Conservation (phyloP, 2,888 invertebrate species). For the Phyllotreta striolata region DNA sequence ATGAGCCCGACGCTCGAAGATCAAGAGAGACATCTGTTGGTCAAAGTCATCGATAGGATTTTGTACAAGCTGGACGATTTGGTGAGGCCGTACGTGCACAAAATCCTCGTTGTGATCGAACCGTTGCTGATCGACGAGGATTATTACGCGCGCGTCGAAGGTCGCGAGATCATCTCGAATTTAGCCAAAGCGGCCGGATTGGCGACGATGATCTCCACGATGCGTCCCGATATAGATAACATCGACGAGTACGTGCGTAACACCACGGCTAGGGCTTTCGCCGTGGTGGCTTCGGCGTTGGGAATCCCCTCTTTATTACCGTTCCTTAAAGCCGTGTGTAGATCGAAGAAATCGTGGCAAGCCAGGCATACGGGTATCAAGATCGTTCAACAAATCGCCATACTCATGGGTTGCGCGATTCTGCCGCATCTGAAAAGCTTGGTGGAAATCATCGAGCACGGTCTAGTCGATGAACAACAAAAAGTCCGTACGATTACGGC, state of each 20-base stretch:
- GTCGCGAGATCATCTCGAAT: slow-evolving; percentile 97
- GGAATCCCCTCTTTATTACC: slow-evolving; percentile 97
- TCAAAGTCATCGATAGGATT: slow-evolving; percentile 98
- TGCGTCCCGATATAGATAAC: slow-evolving; percentile 99
- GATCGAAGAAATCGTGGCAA: slow-evolving; percentile 99
- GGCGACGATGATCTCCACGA: slow-evolving; percentile 99
- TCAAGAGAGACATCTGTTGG: slow-evolving; percentile 97
- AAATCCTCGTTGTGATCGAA: slow-evolving; percentile 99
- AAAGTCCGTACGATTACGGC: slow-evolving; percentile 99
- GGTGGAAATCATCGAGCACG: slow-evolving; percentile 99
- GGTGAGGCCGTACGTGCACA: slow-evolving; percentile 98
- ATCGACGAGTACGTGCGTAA: slow-evolving; percentile 99
- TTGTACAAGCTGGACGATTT: slow-evolving; percentile 98
- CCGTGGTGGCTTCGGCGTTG: slow-evolving; percentile 98
- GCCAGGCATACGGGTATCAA: slow-evolving; percentile 98
- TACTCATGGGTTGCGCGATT: slow-evolving; percentile 99
- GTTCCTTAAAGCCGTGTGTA: slow-evolving; percentile 98
- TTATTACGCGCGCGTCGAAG: slow-evolving; percentile 98
- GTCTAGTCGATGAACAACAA: slow-evolving; percentile 97
- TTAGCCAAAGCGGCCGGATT: slow-evolving; percentile 98
- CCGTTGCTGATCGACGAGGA: slow-evolving; percentile 99
- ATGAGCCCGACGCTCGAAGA: slow-evolving; percentile 99
- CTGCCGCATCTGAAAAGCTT: slow-evolving; percentile 96
- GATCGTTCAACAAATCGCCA: slow-evolving; percentile 99
- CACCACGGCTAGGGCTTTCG: slow-evolving; percentile 98